Percentiles rank a stretch among this genome's conserved stretches.
Evolutionary conservation across 2,888 invertebrate species (phyloP).

Genomic region (Mesorhabditis belari): DNA sequence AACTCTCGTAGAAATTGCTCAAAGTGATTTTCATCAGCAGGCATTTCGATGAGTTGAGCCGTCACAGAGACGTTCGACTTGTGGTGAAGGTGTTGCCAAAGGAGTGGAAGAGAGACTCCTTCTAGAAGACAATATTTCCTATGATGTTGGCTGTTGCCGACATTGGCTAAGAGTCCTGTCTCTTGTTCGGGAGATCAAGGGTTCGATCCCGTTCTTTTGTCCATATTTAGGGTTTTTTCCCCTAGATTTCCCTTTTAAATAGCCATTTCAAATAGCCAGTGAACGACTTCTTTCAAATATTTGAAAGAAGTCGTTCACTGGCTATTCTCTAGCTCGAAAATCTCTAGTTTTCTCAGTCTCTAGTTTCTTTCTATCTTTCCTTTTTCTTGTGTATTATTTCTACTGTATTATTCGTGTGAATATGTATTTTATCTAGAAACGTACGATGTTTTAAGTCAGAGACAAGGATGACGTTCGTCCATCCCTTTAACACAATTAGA

Average conservation of each 20-base stretch:
- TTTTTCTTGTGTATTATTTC: background rate
- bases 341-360: no score
- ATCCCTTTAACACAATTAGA: slow-evolving; percentile 82
- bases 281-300: no score
- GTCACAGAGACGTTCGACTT: slow-evolving; percentile 40
- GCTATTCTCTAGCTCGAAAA: no score
- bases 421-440: slow-evolving; percentile 1
- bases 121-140: slow-evolving; percentile 33
- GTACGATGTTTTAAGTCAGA: slow-evolving; percentile 85
- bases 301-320: no score
- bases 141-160: no score
- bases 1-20: slow-evolving; percentile 40
- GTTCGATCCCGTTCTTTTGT: no score
- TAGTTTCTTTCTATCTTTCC: no score
- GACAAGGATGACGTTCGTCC: slow-evolving; percentile 80
- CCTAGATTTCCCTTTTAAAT: no score
- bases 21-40: slow-evolving; percentile 36
- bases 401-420: background rate
- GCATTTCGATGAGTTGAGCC: slow-evolving; percentile 43
- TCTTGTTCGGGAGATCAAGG: no score
- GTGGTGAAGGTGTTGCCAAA: slow-evolving; percentile 41
- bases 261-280: no score
- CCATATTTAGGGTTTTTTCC: no score
- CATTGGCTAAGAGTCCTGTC: no score
- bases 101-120: slow-evolving; percentile 39